Percentiles rank a stretch among this genome's conserved stretches.
phyloP scores from a whole-genome alignment of 2,888 invertebrate species.

The Hirtodrosophila trivittata region DNA sequence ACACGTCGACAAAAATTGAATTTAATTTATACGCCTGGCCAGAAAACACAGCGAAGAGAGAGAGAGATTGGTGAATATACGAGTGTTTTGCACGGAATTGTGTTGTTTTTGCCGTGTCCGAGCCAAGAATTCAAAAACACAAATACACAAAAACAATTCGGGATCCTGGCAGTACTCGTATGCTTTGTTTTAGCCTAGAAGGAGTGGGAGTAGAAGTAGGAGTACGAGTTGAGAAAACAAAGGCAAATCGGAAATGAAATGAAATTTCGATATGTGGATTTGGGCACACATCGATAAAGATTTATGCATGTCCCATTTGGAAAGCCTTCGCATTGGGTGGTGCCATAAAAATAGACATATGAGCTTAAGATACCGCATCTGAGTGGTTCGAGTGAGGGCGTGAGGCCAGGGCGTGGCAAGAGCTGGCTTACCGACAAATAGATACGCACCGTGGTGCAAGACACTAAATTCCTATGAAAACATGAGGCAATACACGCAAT shows the following conservation, averaged over 20 bases:
- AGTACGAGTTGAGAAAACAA: constrained; percentile 25
- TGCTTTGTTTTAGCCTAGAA: constrained; percentile 50
- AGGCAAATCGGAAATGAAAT: constrained; percentile 63
- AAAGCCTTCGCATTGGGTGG: constrained; percentile 40
- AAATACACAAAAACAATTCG: constrained; percentile 48
- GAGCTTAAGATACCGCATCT: constrained; percentile 32
- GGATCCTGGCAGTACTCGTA: constrained; percentile 16
- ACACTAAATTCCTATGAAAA: constrained; percentile 31
- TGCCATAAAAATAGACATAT: constrained; percentile 61
- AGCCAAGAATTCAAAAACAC: constrained; percentile 64
- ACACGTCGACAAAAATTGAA: constrained; percentile 70
- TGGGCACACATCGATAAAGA: constrained; percentile 71
- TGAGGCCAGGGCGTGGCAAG: constrained; percentile 23
- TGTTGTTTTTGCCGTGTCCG: constrained; percentile 48
- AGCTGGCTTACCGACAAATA: constrained; percentile 32
- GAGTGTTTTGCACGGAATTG: constrained; percentile 16
- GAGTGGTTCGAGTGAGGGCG: not conserved
- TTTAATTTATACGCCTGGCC: constrained; percentile 66
- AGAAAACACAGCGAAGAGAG: constrained; percentile 39
- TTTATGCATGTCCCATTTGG: constrained; percentile 56
- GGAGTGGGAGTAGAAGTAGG: constrained; percentile 8
- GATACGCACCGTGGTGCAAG: constrained; percentile 35
- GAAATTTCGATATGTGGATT: constrained; percentile 66
- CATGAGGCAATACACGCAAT: constrained; percentile 17
- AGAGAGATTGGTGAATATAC: not conserved